These are phyloP conservation scores for Bombus breviceps DNA, from an alignment of 1,140 invertebrate species.

Conservation along the genomic window DNA sequence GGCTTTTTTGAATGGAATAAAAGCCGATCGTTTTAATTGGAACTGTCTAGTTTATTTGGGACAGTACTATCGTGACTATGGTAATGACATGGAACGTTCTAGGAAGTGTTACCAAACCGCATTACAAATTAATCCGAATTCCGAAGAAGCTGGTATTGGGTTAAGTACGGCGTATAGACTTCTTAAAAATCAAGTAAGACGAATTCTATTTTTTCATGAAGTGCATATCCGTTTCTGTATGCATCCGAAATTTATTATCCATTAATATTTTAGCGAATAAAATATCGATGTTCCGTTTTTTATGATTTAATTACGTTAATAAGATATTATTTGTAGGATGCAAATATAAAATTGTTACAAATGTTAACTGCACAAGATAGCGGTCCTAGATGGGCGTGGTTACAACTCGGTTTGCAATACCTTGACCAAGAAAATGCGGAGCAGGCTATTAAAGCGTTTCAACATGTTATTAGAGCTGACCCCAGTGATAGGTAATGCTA, in stretches of 20 bases:
- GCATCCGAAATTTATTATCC: background rate
- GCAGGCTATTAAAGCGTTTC: slow-evolving; percentile 89
- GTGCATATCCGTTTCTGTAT: no score
- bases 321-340: slow-evolving; percentile 80
- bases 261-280: background rate
- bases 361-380: slow-evolving; percentile 82
- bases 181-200: slow-evolving; percentile 85
- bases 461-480: slow-evolving; percentile 89
- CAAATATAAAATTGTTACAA: slow-evolving; percentile 87
- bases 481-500: slow-evolving; percentile 85
- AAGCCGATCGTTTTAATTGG: slow-evolving; percentile 88
- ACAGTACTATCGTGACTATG: slow-evolving; percentile 86
- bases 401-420: slow-evolving; percentile 91
- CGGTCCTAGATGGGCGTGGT: slow-evolving; percentile 90
- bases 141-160: slow-evolving; percentile 86
- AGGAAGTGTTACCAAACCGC: slow-evolving; percentile 93
- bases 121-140: slow-evolving; percentile 87
- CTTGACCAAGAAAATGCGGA: slow-evolving; percentile 87
- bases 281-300: background rate
- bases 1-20: slow-evolving; percentile 88
- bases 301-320: background rate
- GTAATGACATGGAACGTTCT: slow-evolving; percentile 86
- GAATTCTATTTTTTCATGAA: background rate
- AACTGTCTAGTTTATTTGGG: slow-evolving; percentile 91
- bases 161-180: slow-evolving; percentile 90